phyloP scores from a whole-genome alignment of 1,140 invertebrate species.

The Cyclargus thomasi region DNA sequence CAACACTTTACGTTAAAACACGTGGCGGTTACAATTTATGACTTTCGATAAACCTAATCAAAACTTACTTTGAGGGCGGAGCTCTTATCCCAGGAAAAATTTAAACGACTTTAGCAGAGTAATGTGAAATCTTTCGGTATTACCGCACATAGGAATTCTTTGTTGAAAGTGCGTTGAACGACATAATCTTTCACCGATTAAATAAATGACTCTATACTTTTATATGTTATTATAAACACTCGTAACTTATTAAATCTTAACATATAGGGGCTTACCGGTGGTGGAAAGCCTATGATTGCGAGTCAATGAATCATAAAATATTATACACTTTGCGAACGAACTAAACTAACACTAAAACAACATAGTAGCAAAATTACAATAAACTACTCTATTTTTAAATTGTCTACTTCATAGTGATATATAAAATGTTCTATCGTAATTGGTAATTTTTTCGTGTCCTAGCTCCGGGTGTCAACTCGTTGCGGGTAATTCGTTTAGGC shows the following conservation, averaged over 20 bases:
- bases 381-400: too few relatives aligned
- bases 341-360: too few relatives aligned
- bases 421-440: conserved; percentile 4
- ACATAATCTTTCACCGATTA: too few relatives aligned
- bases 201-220: too few relatives aligned
- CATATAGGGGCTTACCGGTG: too few relatives aligned
- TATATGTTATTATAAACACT: too few relatives aligned
- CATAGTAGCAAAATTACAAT: too few relatives aligned
- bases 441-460: conserved; percentile 4
- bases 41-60: background rate
- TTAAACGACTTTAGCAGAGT: background rate
- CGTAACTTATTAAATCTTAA: too few relatives aligned
- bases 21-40: conserved; percentile 21
- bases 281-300: too few relatives aligned
- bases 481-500: conserved; percentile 1
- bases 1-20: conserved; percentile 37
- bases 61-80: background rate
- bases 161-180: too few relatives aligned
- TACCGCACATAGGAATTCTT: background rate
- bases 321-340: too few relatives aligned
- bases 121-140: background rate
- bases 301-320: too few relatives aligned
- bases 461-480: conserved; percentile 9
- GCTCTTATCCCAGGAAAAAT: background rate
- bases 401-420: background rate